Base-by-base conservation (phyloP, 2,113 vertebrate species). In the Tetrao urogallus region DNA sequence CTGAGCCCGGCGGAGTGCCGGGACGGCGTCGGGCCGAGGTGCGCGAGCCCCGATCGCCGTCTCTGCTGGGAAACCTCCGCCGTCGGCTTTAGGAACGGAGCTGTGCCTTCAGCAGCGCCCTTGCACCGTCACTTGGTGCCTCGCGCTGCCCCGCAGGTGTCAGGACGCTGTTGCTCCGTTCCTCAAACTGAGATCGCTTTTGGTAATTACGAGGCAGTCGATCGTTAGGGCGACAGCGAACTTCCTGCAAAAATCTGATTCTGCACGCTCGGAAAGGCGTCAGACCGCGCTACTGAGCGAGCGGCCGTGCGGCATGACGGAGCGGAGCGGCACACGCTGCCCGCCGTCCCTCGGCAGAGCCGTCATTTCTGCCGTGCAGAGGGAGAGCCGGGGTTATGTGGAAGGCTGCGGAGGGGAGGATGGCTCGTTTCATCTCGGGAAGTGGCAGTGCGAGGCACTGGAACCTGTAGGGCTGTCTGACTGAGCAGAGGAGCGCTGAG, bases 211-310 rank as follows among this genome's bases (percentile, higher is more conserved):
- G 0, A 50, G 88, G 75, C 11, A 6, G 7, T 40, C 67, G 15
- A 60, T 86, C 20, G 4, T 65, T 81, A 19, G 54, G 48, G 47
- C 76, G 74, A 11, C 17, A 17, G 14, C 38, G 43, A 14, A 40
- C 43, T 74, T 91, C 4, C n/a, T 64, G 38, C 42, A 25, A 54
- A 50, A 82, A 80, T 25, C 61, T 48, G 24, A 14, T 84, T 74
- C 45, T 66, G n/a, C 38, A 1, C 47, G 19, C 30, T 63, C 11
- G 54, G 5, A 36, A 82, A 82, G 25, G n/a, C 1, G 0, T 58
- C 10, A 19, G 32, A 9, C 32, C 36, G 2, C 73, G 60, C 36
- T 17, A 25, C 21, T 25, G 28, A 72, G 34, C 48, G 47, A 45
- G 40, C 25, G 18, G 9, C 11, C 17, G 24, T 58, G 27, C 32